Base-by-base conservation (phyloP, 2,797 vertebrate species). In the Dipus sagitta region DNA sequence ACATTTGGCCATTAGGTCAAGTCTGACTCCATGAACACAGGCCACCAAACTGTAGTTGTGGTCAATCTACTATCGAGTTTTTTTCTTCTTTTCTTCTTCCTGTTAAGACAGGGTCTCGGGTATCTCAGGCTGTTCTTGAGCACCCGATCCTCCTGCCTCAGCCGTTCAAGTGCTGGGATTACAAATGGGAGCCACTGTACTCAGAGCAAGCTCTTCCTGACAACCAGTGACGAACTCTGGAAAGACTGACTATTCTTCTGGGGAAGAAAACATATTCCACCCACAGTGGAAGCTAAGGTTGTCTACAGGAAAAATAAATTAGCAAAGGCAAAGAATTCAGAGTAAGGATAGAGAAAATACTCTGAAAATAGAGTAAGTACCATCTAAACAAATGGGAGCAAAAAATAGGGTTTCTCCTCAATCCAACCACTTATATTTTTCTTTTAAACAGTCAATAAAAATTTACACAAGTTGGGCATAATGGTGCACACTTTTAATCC, bases 361-460 rank as follows among this genome's bases (percentile, higher is more conserved):
- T 88, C 86, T 93, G 54, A 58, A 30, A 92, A 91, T 47, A 94
- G 60, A 93, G 75, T 74, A 87, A 87, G 20, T 60, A 94, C 47
- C 54, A 88, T 32, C 65, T 47, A 94, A 30, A 93, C n/a, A 93
- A 64, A 90, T 24, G 58, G 34, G 83, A 95, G 71, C 76, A 88
- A 86, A 85, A 1, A 90, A 47, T 62, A 75, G 90, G 26, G 84
- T 52, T 81, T 96, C 74, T 87, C 38, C 67, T 60, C 54, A 93
- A 67, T 87, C 32, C 15, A 93, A 90, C 26, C 30, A 58, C 13
- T 85, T 64, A 91, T 83, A 85, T 15, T 82, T 94, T 96, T 79
- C 86, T 94, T 96, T 92, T 81, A 78, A 92, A 96, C 90, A 74
- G 83, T 70, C 87, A 77, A 94, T 95, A 96, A 93, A 96, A 96